These are phyloP conservation scores for Odontomyia ornata DNA, from an alignment of 2,888 invertebrate genomes.

Conservation along the genomic window DNA sequence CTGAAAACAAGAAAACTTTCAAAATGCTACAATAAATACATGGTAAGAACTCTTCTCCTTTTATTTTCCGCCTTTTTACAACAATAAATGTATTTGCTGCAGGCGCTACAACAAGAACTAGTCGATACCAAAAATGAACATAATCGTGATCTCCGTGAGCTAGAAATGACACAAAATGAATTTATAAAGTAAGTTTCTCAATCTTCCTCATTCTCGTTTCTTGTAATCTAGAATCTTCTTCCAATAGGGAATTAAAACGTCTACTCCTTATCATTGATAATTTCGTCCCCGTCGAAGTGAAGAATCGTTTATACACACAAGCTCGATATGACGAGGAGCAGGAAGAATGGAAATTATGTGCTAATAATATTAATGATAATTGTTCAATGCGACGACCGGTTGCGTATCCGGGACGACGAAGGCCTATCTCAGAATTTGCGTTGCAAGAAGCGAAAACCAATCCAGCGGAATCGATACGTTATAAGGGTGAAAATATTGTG, in stretches of 20 bases:
- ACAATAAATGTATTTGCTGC: neutral
- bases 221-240: too few relatives aligned
- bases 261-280: slow-evolving; percentile 89
- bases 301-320: slow-evolving; percentile 76
- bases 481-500: slow-evolving; percentile 63
- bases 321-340: slow-evolving; percentile 84
- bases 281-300: slow-evolving; percentile 86
- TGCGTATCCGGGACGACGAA: slow-evolving; percentile 70
- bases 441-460: slow-evolving; percentile 60
- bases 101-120: slow-evolving; percentile 74
- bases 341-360: slow-evolving; percentile 73
- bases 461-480: slow-evolving; percentile 58
- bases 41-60: slow-evolving; percentile 60
- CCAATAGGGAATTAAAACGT: slow-evolving; percentile 80
- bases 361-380: slow-evolving; percentile 63
- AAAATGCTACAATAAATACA: slow-evolving; percentile 86
- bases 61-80: neutral
- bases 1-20: slow-evolving; percentile 91
- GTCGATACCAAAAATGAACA: slow-evolving; percentile 87
- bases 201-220: too few relatives aligned
- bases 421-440: slow-evolving; percentile 73
- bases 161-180: slow-evolving; percentile 91
- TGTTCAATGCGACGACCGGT: slow-evolving; percentile 69
- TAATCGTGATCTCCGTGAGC: slow-evolving; percentile 88
- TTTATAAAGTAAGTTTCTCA: slow-evolving; percentile 72